Conservation (phyloP, 2,888 invertebrate genomes). For the Entomobrya proxima region DNA sequence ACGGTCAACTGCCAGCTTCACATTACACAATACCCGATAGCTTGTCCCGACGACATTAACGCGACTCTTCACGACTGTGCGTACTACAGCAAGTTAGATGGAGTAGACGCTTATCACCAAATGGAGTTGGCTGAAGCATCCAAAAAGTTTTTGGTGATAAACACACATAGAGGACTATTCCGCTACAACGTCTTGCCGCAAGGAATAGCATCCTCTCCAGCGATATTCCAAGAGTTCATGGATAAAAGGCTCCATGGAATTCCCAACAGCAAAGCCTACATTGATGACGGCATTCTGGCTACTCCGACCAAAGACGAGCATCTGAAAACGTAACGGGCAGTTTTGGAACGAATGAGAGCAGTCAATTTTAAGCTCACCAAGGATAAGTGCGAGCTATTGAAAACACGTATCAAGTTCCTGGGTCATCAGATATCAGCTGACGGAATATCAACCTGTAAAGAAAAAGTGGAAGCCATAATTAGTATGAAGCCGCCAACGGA, state of each 20-base stretch:
- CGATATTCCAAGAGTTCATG: background rate
- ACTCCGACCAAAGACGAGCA: constrained; percentile 72
- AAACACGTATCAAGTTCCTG: constrained; percentile 74
- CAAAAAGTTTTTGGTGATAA: background rate
- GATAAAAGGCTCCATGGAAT: background rate
- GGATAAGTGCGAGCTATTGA: constrained; percentile 76
- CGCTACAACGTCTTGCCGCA: background rate
- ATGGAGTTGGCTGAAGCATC: background rate
- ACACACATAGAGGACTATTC: background rate
- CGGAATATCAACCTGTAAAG: constrained; percentile 76
- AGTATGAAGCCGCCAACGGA: constrained; percentile 70
- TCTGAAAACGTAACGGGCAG: constrained; percentile 72
- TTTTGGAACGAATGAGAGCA: constrained; percentile 74
- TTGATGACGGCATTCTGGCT: background rate
- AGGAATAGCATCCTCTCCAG: background rate
- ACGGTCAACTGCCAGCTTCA: constrained; percentile 35
- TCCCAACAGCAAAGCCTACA: background rate
- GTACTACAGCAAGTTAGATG: constrained; percentile 28
- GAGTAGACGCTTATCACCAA: constrained; percentile 6
- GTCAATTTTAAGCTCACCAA: constrained; percentile 75
- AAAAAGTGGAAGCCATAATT: constrained; percentile 76
- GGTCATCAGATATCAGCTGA: constrained; percentile 76
- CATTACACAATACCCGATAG: constrained; percentile 34
- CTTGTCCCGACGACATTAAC: background rate
- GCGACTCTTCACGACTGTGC: background rate